Conservation (phyloP, 2,888 invertebrate genomes). For the Torymus texanus region DNA sequence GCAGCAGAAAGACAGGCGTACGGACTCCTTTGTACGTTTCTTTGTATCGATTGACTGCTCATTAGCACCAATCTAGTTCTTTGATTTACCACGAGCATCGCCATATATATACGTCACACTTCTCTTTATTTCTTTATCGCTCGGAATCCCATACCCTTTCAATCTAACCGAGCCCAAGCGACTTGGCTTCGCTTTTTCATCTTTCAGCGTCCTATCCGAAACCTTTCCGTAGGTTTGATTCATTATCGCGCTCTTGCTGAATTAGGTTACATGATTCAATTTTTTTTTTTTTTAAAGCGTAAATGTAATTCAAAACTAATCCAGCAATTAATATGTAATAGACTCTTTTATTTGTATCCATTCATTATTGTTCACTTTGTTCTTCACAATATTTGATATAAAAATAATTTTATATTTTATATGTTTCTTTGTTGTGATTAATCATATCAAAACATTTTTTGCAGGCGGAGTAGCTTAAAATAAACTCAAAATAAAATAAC, state of each 20-base stretch:
- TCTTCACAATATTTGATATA: too few species aligned
- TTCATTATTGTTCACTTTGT: too few species aligned
- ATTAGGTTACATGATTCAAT: not conserved
- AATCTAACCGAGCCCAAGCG: not conserved
- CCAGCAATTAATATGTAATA: too few species aligned
- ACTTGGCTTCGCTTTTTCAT: not conserved
- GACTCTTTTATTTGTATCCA: too few species aligned
- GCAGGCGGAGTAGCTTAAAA: too few species aligned
- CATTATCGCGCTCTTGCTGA: not conserved
- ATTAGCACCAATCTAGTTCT: slow-evolving; percentile 60
- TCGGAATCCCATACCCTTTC: not conserved
- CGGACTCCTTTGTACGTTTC: slow-evolving; percentile 56
- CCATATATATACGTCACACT: not conserved
- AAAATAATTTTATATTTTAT: too few species aligned
- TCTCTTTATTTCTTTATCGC: not conserved
- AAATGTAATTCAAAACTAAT: too few species aligned
- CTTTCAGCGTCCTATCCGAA: not conserved
- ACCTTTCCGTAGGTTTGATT: not conserved
- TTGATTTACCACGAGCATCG: slow-evolving; percentile 53
- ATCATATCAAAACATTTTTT: too few species aligned
- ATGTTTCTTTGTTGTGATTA: too few species aligned
- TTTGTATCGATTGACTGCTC: slow-evolving; percentile 61
- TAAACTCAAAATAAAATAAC: too few species aligned
- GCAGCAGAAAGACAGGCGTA: slow-evolving; percentile 50
- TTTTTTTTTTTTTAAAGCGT: not conserved